phyloP scores from a whole-genome alignment of 1,140 invertebrate genomes.

The Brachionus rubens region DNA sequence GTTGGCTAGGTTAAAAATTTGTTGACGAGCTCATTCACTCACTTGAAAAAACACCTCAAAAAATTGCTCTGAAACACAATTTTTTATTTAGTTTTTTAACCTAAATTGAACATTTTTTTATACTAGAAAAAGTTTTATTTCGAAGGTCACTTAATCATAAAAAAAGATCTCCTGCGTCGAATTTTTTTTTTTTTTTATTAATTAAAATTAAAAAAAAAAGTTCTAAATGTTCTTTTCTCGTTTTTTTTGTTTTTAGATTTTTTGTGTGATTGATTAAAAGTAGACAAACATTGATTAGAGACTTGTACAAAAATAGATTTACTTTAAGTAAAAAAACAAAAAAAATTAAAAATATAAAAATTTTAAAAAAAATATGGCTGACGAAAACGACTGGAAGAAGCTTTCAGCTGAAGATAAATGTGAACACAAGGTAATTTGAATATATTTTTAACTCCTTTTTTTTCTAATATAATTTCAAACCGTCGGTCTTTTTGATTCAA shows the following conservation, averaged over 20 bases:
- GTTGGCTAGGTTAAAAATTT: too few species aligned
- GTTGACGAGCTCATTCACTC: too few species aligned
- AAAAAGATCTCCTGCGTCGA: too few species aligned
- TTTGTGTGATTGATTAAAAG: not conserved
- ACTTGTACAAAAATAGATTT: slow-evolving; percentile 8
- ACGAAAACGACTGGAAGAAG: slow-evolving; percentile 83
- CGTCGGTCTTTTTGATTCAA: too few species aligned
- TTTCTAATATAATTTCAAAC: too few species aligned
- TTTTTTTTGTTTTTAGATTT: not conserved
- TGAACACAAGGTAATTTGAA: slow-evolving; percentile 73
- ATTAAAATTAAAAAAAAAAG: not conserved
- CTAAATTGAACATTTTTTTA: too few species aligned
- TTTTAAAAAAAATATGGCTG: not conserved
- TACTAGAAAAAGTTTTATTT: too few species aligned
- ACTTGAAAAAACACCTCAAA: too few species aligned
- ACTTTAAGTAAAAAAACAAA: not conserved
- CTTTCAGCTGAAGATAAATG: slow-evolving; percentile 83
- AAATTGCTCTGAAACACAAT: too few species aligned
- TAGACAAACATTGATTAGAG: not conserved
- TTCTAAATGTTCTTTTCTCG: not conserved
- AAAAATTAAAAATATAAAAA: not conserved
- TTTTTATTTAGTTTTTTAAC: too few species aligned
- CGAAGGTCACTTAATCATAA: too few species aligned
- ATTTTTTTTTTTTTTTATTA: not conserved
- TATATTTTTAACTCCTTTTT: not conserved